Evolutionary conservation across 1,140 invertebrate genomes (phyloP).

Genomic region (Drosophila cardini): DNA sequence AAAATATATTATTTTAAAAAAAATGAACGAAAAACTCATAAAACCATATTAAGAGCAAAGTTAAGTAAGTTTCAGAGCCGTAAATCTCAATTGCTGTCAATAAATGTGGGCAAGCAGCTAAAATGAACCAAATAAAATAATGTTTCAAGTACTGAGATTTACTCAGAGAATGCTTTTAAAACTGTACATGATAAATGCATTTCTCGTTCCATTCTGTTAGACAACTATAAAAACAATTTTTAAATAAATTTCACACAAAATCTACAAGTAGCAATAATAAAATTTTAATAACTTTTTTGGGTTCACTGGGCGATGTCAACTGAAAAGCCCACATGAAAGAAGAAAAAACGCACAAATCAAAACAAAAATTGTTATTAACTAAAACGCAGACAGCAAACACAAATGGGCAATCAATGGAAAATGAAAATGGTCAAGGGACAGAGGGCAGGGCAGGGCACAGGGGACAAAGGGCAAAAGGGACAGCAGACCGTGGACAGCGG

Average conservation of each 20-base stretch:
- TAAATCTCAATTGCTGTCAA: slow-evolving; percentile 49
- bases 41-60: slow-evolving; percentile 13
- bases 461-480: background rate
- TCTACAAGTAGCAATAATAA: slow-evolving; percentile 64
- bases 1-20: slow-evolving; percentile 12
- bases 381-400: slow-evolving; percentile 66
- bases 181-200: slow-evolving; percentile 58
- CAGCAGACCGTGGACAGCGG: background rate
- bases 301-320: slow-evolving; percentile 52
- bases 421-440: slow-evolving; percentile 51
- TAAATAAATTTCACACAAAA: slow-evolving; percentile 45
- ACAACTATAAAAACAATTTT: slow-evolving; percentile 59
- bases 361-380: slow-evolving; percentile 59
- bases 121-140: background rate
- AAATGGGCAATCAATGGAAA: slow-evolving; percentile 62
- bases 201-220: slow-evolving; percentile 22
- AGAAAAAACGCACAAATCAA: slow-evolving; percentile 54
- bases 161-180: slow-evolving; percentile 3
- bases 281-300: slow-evolving; percentile 71
- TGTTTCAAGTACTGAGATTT: slow-evolving; percentile 23
- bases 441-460: background rate
- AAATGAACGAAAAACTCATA: slow-evolving; percentile 4
- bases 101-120: slow-evolving; percentile 23
- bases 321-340: slow-evolving; percentile 42
- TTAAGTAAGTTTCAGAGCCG: slow-evolving; percentile 21